phyloP scores from a whole-genome alignment of 2,888 invertebrate genomes.

The Leucophora obtusa region DNA sequence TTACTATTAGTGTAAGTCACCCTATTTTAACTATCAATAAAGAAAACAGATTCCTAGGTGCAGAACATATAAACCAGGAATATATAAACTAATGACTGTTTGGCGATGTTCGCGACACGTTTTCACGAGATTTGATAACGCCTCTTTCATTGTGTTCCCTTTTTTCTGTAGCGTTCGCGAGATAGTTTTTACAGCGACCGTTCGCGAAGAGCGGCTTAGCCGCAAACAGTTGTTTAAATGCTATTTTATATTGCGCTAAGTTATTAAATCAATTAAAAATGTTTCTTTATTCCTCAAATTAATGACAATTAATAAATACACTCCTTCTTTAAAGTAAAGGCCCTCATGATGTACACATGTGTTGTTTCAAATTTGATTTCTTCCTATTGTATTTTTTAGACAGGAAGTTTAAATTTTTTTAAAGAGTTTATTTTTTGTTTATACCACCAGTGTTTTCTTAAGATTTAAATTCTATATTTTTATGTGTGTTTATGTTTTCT shows the following conservation, averaged over 20 bases:
- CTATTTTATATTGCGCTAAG: neutral
- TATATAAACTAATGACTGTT: no score
- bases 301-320: neutral
- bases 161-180: no score
- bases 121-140: no score
- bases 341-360: neutral
- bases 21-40: no score
- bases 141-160: no score
- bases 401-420: constrained; percentile 2
- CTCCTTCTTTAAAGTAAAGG: neutral
- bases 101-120: no score
- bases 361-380: neutral
- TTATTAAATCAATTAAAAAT: neutral
- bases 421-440: neutral
- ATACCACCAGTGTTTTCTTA: neutral
- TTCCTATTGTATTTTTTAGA: neutral
- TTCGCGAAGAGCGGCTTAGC: no score
- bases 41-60: no score
- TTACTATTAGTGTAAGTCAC: no score
- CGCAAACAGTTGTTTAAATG: no score
- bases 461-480: neutral
- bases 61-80: no score
- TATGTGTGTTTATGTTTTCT: constrained; percentile 6
- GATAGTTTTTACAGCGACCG: no score
- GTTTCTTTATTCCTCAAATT: neutral